A percentile compares a stretch with the other conserved stretches of the same genome.
Conservation (phyloP, 2,797 vertebrate genomes). For the Galagoides demidoff region DNA sequence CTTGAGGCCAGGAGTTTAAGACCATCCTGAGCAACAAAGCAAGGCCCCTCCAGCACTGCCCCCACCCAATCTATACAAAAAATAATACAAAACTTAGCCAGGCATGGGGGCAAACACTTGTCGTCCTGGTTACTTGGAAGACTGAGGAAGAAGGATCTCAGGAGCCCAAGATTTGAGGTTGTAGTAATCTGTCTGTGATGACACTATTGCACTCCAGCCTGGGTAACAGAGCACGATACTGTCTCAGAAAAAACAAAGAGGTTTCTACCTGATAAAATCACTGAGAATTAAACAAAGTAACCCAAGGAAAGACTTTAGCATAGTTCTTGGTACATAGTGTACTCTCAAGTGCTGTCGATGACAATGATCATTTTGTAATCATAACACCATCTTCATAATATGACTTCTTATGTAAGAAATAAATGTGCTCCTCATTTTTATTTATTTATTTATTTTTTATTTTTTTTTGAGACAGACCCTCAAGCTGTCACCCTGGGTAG, state of each 20-base stretch:
- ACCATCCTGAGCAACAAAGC: not conserved
- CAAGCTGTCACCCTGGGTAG: no score
- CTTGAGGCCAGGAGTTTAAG: not conserved
- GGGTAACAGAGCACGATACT: not conserved
- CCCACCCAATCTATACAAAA: not conserved
- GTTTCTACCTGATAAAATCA: not conserved
- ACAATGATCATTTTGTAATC: not conserved
- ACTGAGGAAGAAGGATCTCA: not conserved
- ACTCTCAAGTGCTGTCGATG: not conserved
- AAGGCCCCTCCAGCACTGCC: not conserved
- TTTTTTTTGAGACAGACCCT: no score
- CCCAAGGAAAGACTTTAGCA: not conserved
- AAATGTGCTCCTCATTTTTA: not conserved
- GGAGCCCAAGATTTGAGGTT: not conserved
- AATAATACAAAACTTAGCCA: not conserved
- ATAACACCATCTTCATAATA: not conserved
- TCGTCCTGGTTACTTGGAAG: not conserved
- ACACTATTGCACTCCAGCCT: not conserved
- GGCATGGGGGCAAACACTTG: not conserved
- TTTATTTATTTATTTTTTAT: not conserved
- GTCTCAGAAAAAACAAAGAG: not conserved
- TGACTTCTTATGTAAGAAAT: not conserved
- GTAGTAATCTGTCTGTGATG: not conserved
- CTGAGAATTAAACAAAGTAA: conserved; percentile 30
- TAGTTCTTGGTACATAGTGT: not conserved